phyloP scores from a whole-genome alignment of 2,888 invertebrate genomes.

The Harpalus rufipes region DNA sequence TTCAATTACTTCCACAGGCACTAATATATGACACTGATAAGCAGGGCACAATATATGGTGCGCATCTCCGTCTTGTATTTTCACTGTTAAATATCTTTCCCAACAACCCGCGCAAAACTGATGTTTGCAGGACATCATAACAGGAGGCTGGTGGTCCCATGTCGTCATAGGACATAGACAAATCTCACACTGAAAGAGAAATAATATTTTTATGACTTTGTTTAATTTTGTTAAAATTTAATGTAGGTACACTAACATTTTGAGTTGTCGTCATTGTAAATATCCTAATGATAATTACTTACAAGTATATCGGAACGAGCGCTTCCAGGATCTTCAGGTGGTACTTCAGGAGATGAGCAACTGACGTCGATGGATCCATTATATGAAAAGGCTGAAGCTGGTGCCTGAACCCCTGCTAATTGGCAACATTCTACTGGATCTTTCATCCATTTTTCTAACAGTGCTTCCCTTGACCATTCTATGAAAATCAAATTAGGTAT shows the following conservation, averaged over 20 bases:
- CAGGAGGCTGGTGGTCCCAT: slow-evolving; percentile 78
- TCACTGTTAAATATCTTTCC: slow-evolving; percentile 83
- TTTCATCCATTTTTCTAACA: slow-evolving; percentile 84
- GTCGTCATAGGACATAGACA: slow-evolving; percentile 78
- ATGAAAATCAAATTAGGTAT: slow-evolving; percentile 67
- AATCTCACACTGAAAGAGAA: slow-evolving; percentile 80
- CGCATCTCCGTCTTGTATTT: slow-evolving; percentile 83
- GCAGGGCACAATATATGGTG: slow-evolving; percentile 84
- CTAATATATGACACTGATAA: slow-evolving; percentile 81
- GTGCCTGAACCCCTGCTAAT: slow-evolving; percentile 83
- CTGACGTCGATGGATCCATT: slow-evolving; percentile 75
- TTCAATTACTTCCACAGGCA: slow-evolving; percentile 84
- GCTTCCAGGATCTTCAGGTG: slow-evolving; percentile 53
- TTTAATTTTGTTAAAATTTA: too few relatives aligned
- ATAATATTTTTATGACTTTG: background rate
- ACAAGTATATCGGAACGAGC: slow-evolving; percentile 52
- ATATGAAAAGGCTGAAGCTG: slow-evolving; percentile 76
- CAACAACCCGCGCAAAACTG: slow-evolving; percentile 83
- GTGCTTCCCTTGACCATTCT: slow-evolving; percentile 85
- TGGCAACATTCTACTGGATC: slow-evolving; percentile 83
- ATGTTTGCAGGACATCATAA: slow-evolving; percentile 82
- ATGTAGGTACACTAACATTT: too few relatives aligned
- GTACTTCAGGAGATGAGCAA: slow-evolving; percentile 61
- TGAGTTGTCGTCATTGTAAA: too few relatives aligned
- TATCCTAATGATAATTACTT: background rate